Base-by-base conservation (phyloP, 2,888 invertebrate species). In the Myopa tessellatipennis region DNA sequence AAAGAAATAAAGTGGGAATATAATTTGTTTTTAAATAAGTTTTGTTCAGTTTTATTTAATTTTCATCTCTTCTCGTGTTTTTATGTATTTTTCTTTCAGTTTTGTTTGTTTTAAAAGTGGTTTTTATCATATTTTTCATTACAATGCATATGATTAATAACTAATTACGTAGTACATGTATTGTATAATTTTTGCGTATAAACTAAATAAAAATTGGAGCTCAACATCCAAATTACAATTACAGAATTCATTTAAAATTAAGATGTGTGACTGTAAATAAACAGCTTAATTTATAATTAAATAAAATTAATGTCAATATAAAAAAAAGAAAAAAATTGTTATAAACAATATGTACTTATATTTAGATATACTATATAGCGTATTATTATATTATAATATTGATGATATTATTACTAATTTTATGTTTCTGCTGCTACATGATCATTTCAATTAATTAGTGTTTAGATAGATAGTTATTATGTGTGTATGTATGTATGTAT, bases 1-100 rank as follows among this genome's bases (percentile, higher is more conserved):
- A 2, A 14, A 16, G 18, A 71, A 72, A 38, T 40, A 72, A 72
- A 72, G 58, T 14, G 10, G 3, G 7, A 18, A 18, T 38, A n/a
- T 26, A 8, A 10, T 50, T 76, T 26, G 72, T 65, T 67, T 72
- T 72, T 70, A 63, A 61, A 71, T 73, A 63, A 77, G 73, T 55
- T 77, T 77, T 69, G 73, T 77, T 77, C 61, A 61, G 50, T 73
- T 68, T 73, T 61, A 68, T 77, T 77, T 69, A 60, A 55, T 36
- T 68, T 36, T 69, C 60, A 60, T 60, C n/a, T 68, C 36, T 50
- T 45, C 12, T 18, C 45, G 45, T 68, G 40, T 60, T 50, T 65
- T 74, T 70, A 63, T 69, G 69, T 70, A 69, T 61, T 69, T 69
- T 61, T n/a, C 67, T 52, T 63, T 60, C 61, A 58, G 40, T 76